Evolutionary conservation across 2,888 invertebrate species (phyloP), one percentile per base, ranked within the genome.

Genomic region (Pseudeuparius sepicola): DNA sequence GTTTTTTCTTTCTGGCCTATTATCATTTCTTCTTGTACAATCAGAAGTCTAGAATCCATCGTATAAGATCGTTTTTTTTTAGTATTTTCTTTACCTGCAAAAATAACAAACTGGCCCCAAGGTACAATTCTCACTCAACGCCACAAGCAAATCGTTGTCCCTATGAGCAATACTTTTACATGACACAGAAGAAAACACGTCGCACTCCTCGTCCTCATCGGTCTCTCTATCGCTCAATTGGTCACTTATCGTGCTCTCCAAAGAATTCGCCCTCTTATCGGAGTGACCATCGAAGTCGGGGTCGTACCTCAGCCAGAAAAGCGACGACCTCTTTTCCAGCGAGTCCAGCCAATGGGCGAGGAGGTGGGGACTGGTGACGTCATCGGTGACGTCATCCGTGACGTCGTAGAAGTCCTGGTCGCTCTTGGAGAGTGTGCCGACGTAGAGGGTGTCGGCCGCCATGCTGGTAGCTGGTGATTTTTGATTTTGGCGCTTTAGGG

Each of bases 41-140:
- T n/a, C n/a, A n/a, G n/a, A n/a, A n/a, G n/a, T n/a, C n/a, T n/a
- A n/a, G n/a, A n/a, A n/a, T n/a, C n/a, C n/a, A n/a, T n/a, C n/a
- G n/a, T n/a, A n/a, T n/a, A n/a, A n/a, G n/a, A n/a, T n/a, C n/a
- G n/a, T n/a, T n/a, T n/a, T n/a, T n/a, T n/a, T n/a, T n/a, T n/a
- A n/a, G n/a, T n/a, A n/a, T n/a, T n/a, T n/a, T 13, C 5, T 29
- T 46, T 59, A 64, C 64, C 64, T 64, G 63, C 64, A 64, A 49
- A 64, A 64, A 45, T 61, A 63, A 48, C 64, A 64, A 37, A 63
- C 60, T 12, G 61, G 57, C 37, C 60, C 62, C 37, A 60, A 52
- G 4, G 58, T 54, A 43, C 63, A 63, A 48, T 63, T 61, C 47
- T 61, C 61, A 30, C 56, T 54, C 35, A 64, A 48, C 29, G 63